Percentiles rank a stretch among this genome's conserved stretches.
Conservation (phyloP, 2,113 vertebrate species). For the Anolis carolinensis region DNA sequence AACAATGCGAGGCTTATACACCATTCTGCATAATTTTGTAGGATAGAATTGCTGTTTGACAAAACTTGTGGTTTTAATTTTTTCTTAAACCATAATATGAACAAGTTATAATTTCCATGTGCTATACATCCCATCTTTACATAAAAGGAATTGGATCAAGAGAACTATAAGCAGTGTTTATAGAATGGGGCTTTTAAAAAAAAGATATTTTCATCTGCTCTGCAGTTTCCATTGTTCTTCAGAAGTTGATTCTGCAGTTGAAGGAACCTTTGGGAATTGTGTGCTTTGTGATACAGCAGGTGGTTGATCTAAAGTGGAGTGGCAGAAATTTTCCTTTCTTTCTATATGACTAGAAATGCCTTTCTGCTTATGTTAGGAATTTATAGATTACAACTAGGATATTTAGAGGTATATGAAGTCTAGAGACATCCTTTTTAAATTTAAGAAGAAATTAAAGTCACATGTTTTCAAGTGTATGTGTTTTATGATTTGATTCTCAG, state of each 20-base stretch:
- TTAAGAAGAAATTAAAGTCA: too few relatives aligned
- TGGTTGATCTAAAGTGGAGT: too few relatives aligned
- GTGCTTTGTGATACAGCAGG: not conserved
- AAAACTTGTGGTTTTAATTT: not conserved
- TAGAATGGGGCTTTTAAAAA: too few relatives aligned
- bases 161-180: not conserved
- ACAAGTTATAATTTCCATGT: not conserved
- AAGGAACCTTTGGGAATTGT: not conserved
- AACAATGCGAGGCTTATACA: not conserved
- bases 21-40: not conserved
- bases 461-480: too few relatives aligned
- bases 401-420: too few relatives aligned
- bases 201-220: not conserved
- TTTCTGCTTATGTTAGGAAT: too few relatives aligned
- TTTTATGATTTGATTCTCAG: too few relatives aligned
- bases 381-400: too few relatives aligned
- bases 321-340: too few relatives aligned
- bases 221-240: not conserved
- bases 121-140: not conserved
- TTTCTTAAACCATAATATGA: not conserved
- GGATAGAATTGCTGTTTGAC: not conserved
- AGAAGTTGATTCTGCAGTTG: not conserved
- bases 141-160: not conserved
- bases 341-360: too few relatives aligned
- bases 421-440: too few relatives aligned